Base-by-base conservation (phyloP, 2,113 vertebrate genomes). In the Tylochromis polylepis region DNA sequence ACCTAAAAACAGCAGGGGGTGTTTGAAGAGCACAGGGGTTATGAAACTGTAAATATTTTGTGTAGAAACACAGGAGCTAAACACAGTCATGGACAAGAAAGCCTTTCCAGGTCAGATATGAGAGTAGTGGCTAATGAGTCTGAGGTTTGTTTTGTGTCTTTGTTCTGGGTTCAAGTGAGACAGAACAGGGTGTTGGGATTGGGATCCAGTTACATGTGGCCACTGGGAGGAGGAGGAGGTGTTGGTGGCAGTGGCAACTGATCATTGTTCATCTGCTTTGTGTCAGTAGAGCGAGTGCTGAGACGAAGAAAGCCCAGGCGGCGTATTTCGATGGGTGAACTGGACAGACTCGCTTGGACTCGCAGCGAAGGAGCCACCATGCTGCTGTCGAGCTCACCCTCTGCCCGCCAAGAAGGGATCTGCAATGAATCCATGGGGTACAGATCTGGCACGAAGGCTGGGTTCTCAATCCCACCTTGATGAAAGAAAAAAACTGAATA, bases 401-500 rank as follows among this genome's bases (percentile, higher is more conserved):
- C 94, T 4, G 94, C 96, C 72, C 97, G 83, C 98, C 98, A 99
- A 1, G 98, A 98, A 0, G 97, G 96, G 87, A 97, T 94, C 90
- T 96, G 95, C 80, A 91, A 60, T 29, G 95, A 58, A 1, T 60
- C 34, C 18, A 43, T 86, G 10, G 92, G 93, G 41, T 97, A 97
- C 85, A 97, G 93, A 14, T 99, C 98, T 18, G 95, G 95, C 92
- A 97, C 96, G 94, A 98, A 99, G 81, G 96, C 97, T 3, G 97
- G 98, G 90, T 99, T 99, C 93, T 98, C 97, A 82, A 98, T 96
- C 18, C 98, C 98, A 96, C 94, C 95, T 97, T 94, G 5, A 86
- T 4, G 38, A 92, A 78, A 58, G 86, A 53, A n/a, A 72, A 16
- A 86, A 58, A 79, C 8, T 10, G 8, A 3, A 27, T 83, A 1